Percentiles rank a stretch among this genome's conserved stretches.
Evolutionary conservation across 2,888 invertebrate genomes (phyloP).

Genomic region (Molanna angustata): DNA sequence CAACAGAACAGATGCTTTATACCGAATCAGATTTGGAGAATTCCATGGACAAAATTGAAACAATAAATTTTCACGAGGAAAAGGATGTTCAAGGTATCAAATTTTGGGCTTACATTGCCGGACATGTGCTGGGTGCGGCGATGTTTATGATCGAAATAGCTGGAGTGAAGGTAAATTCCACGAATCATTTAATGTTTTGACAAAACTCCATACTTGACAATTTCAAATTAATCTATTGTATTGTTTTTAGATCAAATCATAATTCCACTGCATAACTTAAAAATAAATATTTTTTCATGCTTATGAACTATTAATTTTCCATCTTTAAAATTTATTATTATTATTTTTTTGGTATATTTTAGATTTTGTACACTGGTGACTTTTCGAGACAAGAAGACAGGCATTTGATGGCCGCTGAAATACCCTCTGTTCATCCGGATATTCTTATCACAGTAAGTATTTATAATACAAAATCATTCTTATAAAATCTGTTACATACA

Average conservation of each 20-base stretch:
- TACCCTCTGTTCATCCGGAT: slow-evolving; percentile 94
- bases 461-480: background rate
- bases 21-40: slow-evolving; percentile 96
- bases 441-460: slow-evolving; percentile 86
- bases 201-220: too few species aligned
- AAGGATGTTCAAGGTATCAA: slow-evolving; percentile 94
- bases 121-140: slow-evolving; percentile 97
- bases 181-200: too few species aligned
- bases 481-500: background rate
- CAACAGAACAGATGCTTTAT: slow-evolving; percentile 95
- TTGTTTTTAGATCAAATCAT: too few species aligned
- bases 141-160: slow-evolving; percentile 99
- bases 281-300: too few species aligned
- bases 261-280: too few species aligned
- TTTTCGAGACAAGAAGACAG: slow-evolving; percentile 98
- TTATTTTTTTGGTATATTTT: slow-evolving; percentile 26
- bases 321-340: too few species aligned
- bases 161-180: slow-evolving; percentile 75
- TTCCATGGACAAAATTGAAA: slow-evolving; percentile 98
- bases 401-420: slow-evolving; percentile 99
- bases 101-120: slow-evolving; percentile 99
- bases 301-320: too few species aligned
- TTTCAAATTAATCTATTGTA: too few species aligned
- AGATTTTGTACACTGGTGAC: slow-evolving; percentile 94
- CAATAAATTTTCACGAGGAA: slow-evolving; percentile 96